Base-by-base conservation (phyloP, 2,113 vertebrate species). In the Lucifuga dentata region DNA sequence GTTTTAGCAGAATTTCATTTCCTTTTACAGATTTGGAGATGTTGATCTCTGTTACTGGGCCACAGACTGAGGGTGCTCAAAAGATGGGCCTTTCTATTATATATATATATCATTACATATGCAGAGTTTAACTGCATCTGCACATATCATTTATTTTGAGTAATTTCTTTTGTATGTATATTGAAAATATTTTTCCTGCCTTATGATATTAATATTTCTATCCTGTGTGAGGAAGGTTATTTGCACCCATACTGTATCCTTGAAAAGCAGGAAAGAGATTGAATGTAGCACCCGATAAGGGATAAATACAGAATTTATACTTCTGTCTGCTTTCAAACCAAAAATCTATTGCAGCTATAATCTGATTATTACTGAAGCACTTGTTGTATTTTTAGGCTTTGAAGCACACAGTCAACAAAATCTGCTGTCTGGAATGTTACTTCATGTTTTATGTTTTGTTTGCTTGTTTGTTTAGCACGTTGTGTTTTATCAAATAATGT, bases 111-210 rank as follows among this genome's bases (percentile, higher is more conserved):
- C 26, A 29, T 65, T 2, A 49, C 45, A 40, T 19, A 53, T 83
- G 58, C 73, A 68, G 77, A n/a, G 5, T 66, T 52, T 57, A 35
- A 21, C 52, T 76, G 43, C 60, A 53, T 23, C 12, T 80, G 56
- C 76, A 41, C 35, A 50, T 70, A 69, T 39, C 3, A 40, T 39
- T 36, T 33, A 11, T 56, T 69, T 64, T 45, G 11, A 17, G 26
- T 16, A 0, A 5, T 63, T 24, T 3, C 3, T 12, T 81, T 66
- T 21, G 15, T 32, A 21, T 59, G 8, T 62, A 38, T 3, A 49
- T 39, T 46, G n/a, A 51, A 80, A 64, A 62, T 5, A 6, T 21
- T 46, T 73, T 73, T 74, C 72, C 60, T 82, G 86, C 78, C 82
- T 88, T 88, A 78, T 78, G 10, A 65, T 33, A 38, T 10, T 15